Conservation (phyloP, 2,888 invertebrate genomes). For the Ptychoptera contaminata region DNA sequence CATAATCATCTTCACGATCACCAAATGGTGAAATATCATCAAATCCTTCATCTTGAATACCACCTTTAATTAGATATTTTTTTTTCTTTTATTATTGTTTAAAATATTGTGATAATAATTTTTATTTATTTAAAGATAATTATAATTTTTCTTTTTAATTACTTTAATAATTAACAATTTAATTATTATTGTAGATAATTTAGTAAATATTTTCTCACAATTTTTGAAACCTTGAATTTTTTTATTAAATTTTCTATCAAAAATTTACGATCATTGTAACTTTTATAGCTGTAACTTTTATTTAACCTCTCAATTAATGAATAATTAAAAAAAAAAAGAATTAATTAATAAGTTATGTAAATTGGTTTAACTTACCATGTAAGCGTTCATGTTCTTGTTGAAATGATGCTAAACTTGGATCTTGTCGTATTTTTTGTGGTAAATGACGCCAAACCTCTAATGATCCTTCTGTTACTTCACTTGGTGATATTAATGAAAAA, state of each 20-base stretch:
- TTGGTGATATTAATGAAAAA: constrained; percentile 26
- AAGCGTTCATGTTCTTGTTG: constrained; percentile 28
- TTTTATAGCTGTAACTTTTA: too few species aligned
- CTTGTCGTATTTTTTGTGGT: constrained; percentile 47
- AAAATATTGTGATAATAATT: too few species aligned
- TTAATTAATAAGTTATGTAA: background rate
- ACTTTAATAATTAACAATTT: too few species aligned
- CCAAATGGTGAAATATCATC: background rate
- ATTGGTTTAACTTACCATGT: constrained; percentile 21
- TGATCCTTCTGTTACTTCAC: constrained; percentile 42
- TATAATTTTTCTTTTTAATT: too few species aligned
- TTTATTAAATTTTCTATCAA: too few species aligned
- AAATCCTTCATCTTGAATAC: background rate
- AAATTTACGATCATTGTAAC: too few species aligned
- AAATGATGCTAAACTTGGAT: constrained; percentile 47
- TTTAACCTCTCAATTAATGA: background rate
- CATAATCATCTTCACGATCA: constrained; percentile 1
- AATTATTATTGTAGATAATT: too few species aligned
- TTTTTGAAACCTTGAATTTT: too few species aligned
- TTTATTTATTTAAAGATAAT: too few species aligned
- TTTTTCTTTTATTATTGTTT: background rate
- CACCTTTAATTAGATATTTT: constrained; percentile 2
- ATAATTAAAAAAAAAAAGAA: background rate
- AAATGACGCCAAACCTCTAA: constrained; percentile 47
- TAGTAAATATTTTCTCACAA: too few species aligned